Evolutionary conservation across 2,113 vertebrate species (phyloP).

Genomic region (Cottus gobio): DNA sequence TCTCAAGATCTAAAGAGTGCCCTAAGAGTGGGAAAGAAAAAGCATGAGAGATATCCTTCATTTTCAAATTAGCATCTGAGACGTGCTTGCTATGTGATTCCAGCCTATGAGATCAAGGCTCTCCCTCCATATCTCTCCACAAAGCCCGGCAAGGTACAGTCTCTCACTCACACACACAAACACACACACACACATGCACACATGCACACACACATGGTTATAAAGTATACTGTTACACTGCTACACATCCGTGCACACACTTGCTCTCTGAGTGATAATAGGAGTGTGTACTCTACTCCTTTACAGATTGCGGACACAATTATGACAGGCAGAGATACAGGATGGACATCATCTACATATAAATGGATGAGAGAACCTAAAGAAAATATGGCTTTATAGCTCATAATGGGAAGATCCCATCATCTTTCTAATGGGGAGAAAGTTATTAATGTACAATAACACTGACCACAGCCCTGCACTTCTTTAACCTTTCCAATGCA

Average conservation of each 20-base stretch:
- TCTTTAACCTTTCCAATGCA: constrained; percentile 59
- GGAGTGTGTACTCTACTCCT: constrained; percentile 72
- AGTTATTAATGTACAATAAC: constrained; percentile 86
- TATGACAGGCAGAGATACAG: constrained; percentile 80
- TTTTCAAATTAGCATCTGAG: constrained; percentile 65
- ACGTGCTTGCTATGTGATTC: constrained; percentile 48
- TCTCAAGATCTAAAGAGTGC: constrained; percentile 48
- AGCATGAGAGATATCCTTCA: constrained; percentile 53
- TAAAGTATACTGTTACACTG: constrained; percentile 8
- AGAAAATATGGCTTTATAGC: constrained; percentile 74
- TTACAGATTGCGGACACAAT: constrained; percentile 83
- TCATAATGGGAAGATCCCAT: constrained; percentile 82
- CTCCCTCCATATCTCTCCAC: constrained; percentile 43
- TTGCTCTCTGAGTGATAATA: constrained; percentile 48
- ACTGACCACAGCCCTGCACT: constrained; percentile 70
- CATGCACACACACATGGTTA: constrained; percentile 25
- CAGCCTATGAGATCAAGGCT: constrained; percentile 32
- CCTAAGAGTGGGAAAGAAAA: constrained; percentile 22
- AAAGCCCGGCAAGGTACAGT: constrained; percentile 8
- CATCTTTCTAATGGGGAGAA: constrained; percentile 79
- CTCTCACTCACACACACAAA: too few relatives aligned
- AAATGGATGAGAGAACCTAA: constrained; percentile 85
- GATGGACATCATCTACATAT: constrained; percentile 86
- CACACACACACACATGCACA: background rate
- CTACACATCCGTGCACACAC: constrained; percentile 16